Conservation (phyloP, 2,113 vertebrate species). For the Formicarius rufipectus region DNA sequence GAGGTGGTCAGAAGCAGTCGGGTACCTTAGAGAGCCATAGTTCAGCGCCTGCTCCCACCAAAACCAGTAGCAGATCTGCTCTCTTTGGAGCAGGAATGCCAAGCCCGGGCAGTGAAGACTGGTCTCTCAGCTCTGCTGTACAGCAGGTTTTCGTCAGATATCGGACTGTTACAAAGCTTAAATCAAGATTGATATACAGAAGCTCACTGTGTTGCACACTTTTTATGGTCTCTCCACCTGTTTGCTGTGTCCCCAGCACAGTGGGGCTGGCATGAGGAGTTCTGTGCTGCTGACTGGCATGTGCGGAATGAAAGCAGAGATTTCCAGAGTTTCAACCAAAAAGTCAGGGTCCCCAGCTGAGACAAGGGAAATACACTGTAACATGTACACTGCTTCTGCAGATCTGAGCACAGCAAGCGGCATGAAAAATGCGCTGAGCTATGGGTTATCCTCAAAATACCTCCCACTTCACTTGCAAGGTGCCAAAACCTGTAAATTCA, state of each 20-base stretch:
- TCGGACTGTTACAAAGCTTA: neutral
- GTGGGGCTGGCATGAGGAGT: neutral
- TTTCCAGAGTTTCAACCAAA: neutral
- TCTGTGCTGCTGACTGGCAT: accelerated
- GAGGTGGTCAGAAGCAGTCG: neutral
- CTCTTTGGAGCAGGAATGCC: neutral
- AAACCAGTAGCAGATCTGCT: neutral
- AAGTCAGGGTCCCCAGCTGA: neutral
- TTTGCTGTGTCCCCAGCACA: accelerated
- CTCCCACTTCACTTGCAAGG: constrained; percentile 48
- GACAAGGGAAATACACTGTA: constrained; percentile 13
- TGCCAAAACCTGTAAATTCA: constrained; percentile 48
- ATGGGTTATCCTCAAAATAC: constrained; percentile 48
- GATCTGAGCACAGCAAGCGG: constrained; percentile 48
- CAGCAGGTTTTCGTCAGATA: neutral
- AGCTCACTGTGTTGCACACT: neutral
- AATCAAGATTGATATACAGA: neutral
- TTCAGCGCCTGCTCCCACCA: neutral
- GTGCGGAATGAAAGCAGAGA: neutral
- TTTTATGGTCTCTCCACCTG: neutral
- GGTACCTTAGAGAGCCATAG: neutral
- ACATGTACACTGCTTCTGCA: neutral
- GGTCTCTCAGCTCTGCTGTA: neutral
- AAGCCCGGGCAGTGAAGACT: neutral
- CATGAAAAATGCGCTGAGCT: constrained; percentile 15